Evolutionary conservation across 30 jellyfish, hydroid and myxozoan species (phyloP).

Genomic region (Cassiopea andromeda): DNA sequence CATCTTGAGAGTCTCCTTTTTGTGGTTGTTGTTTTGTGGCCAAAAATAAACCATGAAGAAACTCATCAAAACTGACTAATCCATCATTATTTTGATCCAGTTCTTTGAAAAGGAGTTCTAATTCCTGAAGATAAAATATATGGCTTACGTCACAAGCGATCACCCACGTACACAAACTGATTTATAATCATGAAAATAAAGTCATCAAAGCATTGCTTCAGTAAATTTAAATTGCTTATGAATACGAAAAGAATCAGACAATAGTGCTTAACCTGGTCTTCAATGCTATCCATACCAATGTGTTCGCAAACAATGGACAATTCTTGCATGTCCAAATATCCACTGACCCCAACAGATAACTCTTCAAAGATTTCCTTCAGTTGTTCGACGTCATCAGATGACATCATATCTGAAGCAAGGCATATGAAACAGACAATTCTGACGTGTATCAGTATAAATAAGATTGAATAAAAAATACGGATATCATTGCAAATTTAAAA

Average conservation of each 20-base stretch:
- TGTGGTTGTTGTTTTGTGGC: conserved; percentile 63
- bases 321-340: conserved; percentile 83
- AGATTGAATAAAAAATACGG: neutral
- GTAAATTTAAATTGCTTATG: neutral
- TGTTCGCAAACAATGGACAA: conserved; percentile 93
- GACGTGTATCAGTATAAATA: neutral
- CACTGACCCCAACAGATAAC: conserved; percentile 94
- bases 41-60: conserved; percentile 80
- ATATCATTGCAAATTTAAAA: too few relatives aligned
- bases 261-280: conserved; percentile 58
- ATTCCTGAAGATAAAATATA: too few relatives aligned
- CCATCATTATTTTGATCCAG: conserved; percentile 90
- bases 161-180: too few relatives aligned
- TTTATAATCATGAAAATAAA: too few relatives aligned
- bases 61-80: conserved; percentile 87
- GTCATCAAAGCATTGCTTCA: neutral
- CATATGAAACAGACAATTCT: neutral
- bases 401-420: conserved; percentile 24
- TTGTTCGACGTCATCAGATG: conserved; percentile 62
- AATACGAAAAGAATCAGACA: neutral
- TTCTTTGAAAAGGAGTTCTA: conserved; percentile 87
- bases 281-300: conserved; percentile 91
- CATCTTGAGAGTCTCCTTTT: conserved; percentile 18
- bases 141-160: too few relatives aligned
- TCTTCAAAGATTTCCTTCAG: conserved; percentile 88